A percentile compares a stretch with the other conserved stretches of the same genome.
Conservation (phyloP, 2,797 vertebrate genomes). For the Varecia variegata region DNA sequence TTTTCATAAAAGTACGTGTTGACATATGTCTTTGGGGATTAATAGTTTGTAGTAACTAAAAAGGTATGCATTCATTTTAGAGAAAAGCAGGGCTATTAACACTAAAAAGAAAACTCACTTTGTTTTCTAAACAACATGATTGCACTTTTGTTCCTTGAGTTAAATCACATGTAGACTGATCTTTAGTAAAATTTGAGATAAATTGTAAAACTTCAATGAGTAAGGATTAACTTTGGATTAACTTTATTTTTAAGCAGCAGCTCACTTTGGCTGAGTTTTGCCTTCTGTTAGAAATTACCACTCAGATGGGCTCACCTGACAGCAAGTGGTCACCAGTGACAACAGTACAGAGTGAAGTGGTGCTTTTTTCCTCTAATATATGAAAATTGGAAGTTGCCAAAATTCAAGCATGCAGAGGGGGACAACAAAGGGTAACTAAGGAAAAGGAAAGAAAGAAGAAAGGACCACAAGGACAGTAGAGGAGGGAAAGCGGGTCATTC, state of each 20-base stretch:
- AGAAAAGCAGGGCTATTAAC: slow-evolving; percentile 10
- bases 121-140: neutral
- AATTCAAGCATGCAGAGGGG: slow-evolving; percentile 83
- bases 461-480: slow-evolving; percentile 66
- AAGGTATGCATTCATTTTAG: neutral
- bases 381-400: slow-evolving; percentile 48
- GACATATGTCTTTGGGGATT: neutral
- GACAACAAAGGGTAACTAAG: slow-evolving; percentile 63
- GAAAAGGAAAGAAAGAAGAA: slow-evolving; percentile 69
- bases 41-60: neutral
- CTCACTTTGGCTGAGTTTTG: neutral
- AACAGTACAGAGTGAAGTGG: slow-evolving; percentile 13
- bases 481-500: slow-evolving; percentile 80
- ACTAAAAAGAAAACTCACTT: slow-evolving; percentile 19
- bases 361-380: slow-evolving; percentile 37
- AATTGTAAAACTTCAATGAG: neutral
- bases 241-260: slow-evolving; percentile 2
- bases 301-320: neutral
- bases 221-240: neutral
- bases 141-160: neutral
- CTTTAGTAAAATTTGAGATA: neutral
- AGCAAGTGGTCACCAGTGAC: neutral
- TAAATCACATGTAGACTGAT: neutral
- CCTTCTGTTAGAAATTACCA: neutral
- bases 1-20: neutral